A percentile compares a stretch with the other conserved stretches of the same genome.
Evolutionary conservation across 2,888 invertebrate genomes (phyloP).

Genomic region (Cheilosia pagana): DNA sequence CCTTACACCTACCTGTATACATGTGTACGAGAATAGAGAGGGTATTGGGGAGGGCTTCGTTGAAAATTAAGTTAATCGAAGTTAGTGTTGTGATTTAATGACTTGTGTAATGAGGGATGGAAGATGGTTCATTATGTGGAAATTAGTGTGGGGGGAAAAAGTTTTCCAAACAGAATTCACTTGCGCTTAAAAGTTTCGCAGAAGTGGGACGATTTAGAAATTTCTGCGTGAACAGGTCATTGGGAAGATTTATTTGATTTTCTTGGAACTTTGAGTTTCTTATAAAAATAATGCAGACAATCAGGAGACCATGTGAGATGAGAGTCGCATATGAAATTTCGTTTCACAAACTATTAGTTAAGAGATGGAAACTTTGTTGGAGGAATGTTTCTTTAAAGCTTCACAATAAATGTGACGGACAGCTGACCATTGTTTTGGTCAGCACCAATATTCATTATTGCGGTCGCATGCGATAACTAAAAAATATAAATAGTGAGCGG

Average conservation of each 20-base stretch:
- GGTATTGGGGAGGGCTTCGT: slow-evolving; percentile 76
- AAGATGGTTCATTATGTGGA: slow-evolving; percentile 58
- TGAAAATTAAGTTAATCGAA: slow-evolving; percentile 38
- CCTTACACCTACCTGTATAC: slow-evolving; percentile 42
- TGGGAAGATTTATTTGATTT: background rate
- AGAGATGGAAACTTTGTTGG: too few relatives aligned
- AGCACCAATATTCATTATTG: too few relatives aligned
- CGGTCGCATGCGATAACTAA: too few relatives aligned
- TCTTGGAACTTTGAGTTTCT: too few relatives aligned
- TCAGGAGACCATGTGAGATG: too few relatives aligned
- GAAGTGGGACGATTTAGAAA: background rate
- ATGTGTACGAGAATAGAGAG: background rate
- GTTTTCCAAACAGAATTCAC: background rate
- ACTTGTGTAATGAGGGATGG: slow-evolving; percentile 59
- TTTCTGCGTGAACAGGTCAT: background rate
- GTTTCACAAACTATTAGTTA: too few relatives aligned
- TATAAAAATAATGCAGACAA: too few relatives aligned
- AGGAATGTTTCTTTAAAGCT: too few relatives aligned
- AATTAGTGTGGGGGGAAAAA: slow-evolving; percentile 30
- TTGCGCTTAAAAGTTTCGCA: background rate
- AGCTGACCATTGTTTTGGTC: too few relatives aligned
- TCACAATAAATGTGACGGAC: too few relatives aligned
- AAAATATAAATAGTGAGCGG: too few relatives aligned
- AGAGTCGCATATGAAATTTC: too few relatives aligned
- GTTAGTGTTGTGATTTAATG: slow-evolving; percentile 51